Conservation (phyloP, 2,113 vertebrate species). For the Microcebus tavaratra region DNA sequence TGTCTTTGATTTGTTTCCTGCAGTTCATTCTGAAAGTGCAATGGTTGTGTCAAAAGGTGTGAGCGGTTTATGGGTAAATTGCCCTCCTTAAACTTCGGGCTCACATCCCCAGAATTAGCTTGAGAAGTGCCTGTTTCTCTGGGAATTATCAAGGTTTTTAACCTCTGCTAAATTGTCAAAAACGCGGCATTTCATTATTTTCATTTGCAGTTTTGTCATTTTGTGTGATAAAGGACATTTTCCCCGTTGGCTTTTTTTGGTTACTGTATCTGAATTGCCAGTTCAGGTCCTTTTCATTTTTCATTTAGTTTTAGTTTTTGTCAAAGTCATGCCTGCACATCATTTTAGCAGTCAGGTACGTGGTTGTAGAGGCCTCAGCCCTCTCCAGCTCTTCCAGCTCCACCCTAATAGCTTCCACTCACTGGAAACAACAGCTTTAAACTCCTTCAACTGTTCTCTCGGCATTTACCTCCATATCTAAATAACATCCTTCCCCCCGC, state of each 20-base stretch:
- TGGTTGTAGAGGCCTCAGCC: background rate
- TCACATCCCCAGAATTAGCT: background rate
- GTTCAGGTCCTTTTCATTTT: background rate
- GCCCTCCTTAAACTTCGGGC: background rate
- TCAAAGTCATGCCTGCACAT: background rate
- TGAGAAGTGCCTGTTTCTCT: background rate
- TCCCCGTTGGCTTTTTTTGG: background rate
- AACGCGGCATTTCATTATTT: background rate
- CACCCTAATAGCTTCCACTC: background rate
- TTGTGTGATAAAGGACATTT: background rate
- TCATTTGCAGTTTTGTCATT: background rate
- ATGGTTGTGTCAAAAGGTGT: background rate
- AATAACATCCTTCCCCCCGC: background rate
- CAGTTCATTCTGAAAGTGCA: background rate
- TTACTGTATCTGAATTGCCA: background rate
- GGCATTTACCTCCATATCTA: background rate
- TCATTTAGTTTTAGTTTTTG: slow-evolving; percentile 3
- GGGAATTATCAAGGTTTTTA: background rate
- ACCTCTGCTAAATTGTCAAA: background rate
- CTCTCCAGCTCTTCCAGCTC: background rate
- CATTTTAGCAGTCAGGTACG: background rate
- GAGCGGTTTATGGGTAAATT: background rate
- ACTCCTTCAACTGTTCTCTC: background rate
- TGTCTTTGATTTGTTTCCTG: background rate
- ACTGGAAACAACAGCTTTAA: background rate